These are phyloP conservation scores for Gnathonemus echidnorhynchus DNA, from an alignment of 2,113 vertebrate species.

Conservation along the genomic window DNA sequence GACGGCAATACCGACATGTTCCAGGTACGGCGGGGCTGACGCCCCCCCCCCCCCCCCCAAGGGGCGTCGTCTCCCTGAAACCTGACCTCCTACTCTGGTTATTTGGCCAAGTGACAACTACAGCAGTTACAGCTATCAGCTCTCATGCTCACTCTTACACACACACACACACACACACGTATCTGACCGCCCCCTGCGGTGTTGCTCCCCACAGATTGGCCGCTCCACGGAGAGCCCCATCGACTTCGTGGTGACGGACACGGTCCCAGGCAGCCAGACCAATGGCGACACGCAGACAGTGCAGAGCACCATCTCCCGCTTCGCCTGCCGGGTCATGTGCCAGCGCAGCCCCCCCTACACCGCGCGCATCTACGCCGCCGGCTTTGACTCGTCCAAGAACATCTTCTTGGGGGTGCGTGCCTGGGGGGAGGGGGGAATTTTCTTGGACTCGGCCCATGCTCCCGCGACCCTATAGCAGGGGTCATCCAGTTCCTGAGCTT, in stretches of 20 bases:
- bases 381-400: conserved; percentile 91
- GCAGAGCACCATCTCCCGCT: conserved; percentile 94
- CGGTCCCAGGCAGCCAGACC: conserved; percentile 69
- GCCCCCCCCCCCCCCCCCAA: not conserved
- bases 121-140: not conserved
- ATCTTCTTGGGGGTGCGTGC: conserved; percentile 86
- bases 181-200: not conserved
- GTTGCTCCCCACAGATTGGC: conserved; percentile 68
- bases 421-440: too few relatives aligned
- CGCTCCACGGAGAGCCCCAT: conserved; percentile 89
- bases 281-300: conserved; percentile 66
- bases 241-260: conserved; percentile 89
- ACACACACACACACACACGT: not conserved
- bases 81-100: not conserved
- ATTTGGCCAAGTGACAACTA: not conserved
- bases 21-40: conserved; percentile 43
- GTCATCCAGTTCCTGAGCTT: not conserved
- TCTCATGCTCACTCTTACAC: not conserved
- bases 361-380: conserved; percentile 84
- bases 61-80: not conserved
- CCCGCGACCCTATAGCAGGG: not conserved
- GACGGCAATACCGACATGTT: conserved; percentile 93
- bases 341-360: conserved; percentile 81
- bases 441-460: not conserved
- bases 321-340: conserved; percentile 92